Percentiles rank a stretch among this genome's conserved stretches.
Evolutionary conservation across 2,888 invertebrate genomes (phyloP).

Genomic region (Cephus nigrinus): DNA sequence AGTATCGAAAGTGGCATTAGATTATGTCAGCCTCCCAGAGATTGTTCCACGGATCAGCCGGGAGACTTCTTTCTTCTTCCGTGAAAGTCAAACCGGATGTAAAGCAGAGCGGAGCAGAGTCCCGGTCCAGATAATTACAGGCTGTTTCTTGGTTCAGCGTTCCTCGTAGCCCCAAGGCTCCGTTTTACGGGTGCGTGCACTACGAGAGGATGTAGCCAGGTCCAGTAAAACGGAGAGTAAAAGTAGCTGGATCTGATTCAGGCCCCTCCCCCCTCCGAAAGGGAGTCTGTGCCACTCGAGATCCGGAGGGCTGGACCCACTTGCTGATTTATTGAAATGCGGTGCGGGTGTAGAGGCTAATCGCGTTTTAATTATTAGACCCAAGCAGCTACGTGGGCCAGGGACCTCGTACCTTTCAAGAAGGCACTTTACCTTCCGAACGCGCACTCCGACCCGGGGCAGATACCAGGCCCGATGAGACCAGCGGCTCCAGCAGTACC

Average conservation of each 20-base stretch:
- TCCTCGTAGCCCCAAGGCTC: slow-evolving; percentile 30
- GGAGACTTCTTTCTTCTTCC: slow-evolving; percentile 9
- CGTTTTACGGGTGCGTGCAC: neutral
- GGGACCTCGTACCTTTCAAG: neutral
- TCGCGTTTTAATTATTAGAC: slow-evolving; percentile 37
- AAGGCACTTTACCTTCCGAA: neutral
- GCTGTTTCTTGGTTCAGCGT: slow-evolving; percentile 29
- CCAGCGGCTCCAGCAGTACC: neutral
- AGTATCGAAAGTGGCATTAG: neutral
- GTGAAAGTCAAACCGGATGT: slow-evolving; percentile 29
- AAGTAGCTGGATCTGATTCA: neutral
- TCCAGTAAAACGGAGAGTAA: neutral
- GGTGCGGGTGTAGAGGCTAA: slow-evolving; percentile 32
- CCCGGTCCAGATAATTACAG: slow-evolving; percentile 44
- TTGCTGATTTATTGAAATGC: slow-evolving; percentile 28
- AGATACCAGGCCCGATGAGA: neutral
- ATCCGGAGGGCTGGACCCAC: slow-evolving; percentile 14
- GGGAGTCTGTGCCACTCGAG: slow-evolving; percentile 18
- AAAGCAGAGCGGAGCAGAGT: slow-evolving; percentile 29
- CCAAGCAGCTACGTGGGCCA: neutral
- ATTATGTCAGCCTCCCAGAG: neutral
- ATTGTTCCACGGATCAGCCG: neutral
- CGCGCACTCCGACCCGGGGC: neutral
- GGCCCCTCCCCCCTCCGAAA: neutral
- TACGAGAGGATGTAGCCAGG: neutral